Evolutionary conservation across 2,113 vertebrate species (phyloP).

Genomic region (Nothocercus nigrocapillus): DNA sequence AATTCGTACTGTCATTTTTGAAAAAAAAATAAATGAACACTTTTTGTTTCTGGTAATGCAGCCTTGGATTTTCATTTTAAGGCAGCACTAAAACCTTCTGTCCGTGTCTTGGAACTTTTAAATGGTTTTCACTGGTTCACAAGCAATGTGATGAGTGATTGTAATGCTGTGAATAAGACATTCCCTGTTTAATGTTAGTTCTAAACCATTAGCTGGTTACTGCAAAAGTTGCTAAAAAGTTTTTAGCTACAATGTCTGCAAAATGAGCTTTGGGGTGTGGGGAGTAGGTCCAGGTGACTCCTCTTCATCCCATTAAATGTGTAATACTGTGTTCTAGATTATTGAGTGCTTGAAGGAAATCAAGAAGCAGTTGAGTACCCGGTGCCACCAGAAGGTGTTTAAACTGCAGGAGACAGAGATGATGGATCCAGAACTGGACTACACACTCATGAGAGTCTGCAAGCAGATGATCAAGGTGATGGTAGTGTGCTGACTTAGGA

Average conservation of each 20-base stretch:
- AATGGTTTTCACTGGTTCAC: neutral
- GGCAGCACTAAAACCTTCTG: neutral
- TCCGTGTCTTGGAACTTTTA: neutral
- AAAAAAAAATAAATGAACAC: neutral
- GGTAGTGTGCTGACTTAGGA: neutral
- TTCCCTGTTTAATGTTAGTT: neutral
- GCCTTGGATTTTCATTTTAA: neutral
- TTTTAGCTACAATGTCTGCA: neutral
- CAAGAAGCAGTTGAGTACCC: conserved; percentile 85
- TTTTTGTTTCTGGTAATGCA: neutral
- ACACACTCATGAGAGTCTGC: conserved; percentile 96
- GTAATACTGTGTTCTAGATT: conserved; percentile 77
- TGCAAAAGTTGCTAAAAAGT: neutral
- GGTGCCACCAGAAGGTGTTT: conserved; percentile 94
- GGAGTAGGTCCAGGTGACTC: neutral
- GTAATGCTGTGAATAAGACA: neutral
- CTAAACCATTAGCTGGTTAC: neutral
- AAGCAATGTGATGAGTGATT: neutral
- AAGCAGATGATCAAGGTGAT: conserved; percentile 97
- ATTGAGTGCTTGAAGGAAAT: conserved; percentile 96
- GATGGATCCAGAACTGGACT: conserved; percentile 96
- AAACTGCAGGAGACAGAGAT: conserved; percentile 96
- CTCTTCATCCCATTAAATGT: neutral
- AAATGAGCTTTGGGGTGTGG: neutral
- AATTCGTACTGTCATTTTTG: conserved; percentile 16